phyloP scores from a whole-genome alignment of 2,797 vertebrate genomes.

The Cheirogaleus major region DNA sequence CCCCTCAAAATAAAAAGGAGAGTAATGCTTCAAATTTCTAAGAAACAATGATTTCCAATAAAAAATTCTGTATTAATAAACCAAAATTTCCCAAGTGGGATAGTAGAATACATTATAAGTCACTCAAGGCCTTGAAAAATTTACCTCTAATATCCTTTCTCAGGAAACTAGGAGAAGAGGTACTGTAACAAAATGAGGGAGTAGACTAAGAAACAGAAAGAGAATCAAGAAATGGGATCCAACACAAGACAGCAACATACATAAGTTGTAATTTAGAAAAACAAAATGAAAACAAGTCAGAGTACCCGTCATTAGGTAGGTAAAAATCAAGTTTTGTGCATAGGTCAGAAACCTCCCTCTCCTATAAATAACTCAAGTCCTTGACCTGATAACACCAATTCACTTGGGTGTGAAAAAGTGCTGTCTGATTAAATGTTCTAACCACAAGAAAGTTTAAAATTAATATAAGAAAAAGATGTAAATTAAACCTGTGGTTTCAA shows the following conservation, averaged over 20 bases:
- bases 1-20: neutral
- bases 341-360: neutral
- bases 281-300: neutral
- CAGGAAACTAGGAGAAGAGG: neutral
- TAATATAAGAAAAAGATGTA: neutral
- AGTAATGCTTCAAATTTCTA: neutral
- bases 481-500: neutral
- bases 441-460: neutral
- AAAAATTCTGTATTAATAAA: neutral
- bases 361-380: neutral
- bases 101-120: neutral
- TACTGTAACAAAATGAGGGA: neutral
- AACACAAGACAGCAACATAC: neutral
- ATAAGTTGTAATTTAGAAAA: neutral
- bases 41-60: neutral
- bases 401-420: neutral
- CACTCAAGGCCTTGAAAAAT: neutral
- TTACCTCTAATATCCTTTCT: neutral
- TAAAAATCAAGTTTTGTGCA: neutral
- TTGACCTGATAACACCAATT: neutral
- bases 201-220: neutral
- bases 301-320: neutral
- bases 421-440: neutral
- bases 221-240: neutral
- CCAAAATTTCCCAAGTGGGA: neutral